Base-by-base conservation (phyloP, 2,888 invertebrate species). In the Phyllotreta cruciferae region DNA sequence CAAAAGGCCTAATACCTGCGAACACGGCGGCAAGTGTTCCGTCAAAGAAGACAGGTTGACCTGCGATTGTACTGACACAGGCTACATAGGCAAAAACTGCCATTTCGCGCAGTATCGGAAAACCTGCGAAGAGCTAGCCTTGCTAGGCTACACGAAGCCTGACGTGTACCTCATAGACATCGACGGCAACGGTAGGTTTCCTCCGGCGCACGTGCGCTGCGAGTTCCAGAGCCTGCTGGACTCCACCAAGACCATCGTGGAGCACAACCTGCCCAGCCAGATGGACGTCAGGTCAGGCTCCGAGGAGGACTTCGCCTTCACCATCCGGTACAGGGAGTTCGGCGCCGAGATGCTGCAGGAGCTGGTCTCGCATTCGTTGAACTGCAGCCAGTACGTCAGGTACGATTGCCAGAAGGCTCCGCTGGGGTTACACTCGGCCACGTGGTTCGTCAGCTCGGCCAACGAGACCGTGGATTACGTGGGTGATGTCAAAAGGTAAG, bases 81-180 rank as follows among this genome's bases (percentile, higher is more conserved):
- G 94, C 0, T 97, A 96, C 76, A 92, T 92, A 49, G 97, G 97
- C 7, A 92, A 93, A 76, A 95, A 95, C 76, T 97, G 97, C 74
- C 96, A 96, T 78, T 97, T 97, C 73, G 95, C 96, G 0, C 89
- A 92, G 63, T 94, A 93, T 77, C 88, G 94, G 68, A 91, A 94
- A 77, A 95, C 96, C 0, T 97, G 96, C 78, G 96, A 96, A 80
- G 96, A 96, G 75, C 79, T 96, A 62, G 95, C 94, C 0, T 83
- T 96, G 6, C 83, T 95, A 10, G 96, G 96, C 0, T 93, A 92
- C 75, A 93, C 92, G 0, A 89, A 93, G 71, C 93, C 95, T 39
- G 95, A 95, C 72, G 94, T 95, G 0, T 96, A 95, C 78, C 87
- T 91, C 49, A 94, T 96, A 72, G 96, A 97, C 77, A 94, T 96